Percentiles rank a stretch among this genome's conserved stretches.
These are phyloP conservation scores for Hypotaenidia philippensis DNA, from an alignment of 2,797 vertebrate species.

Conservation along the genomic window DNA sequence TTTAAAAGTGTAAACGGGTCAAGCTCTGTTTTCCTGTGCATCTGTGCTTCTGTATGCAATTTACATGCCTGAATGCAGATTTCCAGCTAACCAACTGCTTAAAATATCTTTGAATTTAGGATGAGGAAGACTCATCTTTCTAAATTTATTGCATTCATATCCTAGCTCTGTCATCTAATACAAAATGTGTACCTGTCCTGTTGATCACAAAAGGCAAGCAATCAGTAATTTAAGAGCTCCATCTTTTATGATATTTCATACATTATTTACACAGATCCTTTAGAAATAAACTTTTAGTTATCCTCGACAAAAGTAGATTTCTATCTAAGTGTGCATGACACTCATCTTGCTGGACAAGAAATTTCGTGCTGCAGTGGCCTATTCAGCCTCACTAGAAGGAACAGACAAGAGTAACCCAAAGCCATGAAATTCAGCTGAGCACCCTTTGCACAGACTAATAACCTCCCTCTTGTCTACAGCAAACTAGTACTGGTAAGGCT, in stretches of 20 bases:
- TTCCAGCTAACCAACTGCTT: fast-evolving
- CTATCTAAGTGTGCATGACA: neutral
- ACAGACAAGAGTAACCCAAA: neutral
- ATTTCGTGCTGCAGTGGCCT: neutral
- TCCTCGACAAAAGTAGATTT: neutral
- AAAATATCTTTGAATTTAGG: neutral
- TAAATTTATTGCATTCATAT: neutral
- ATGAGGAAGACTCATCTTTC: neutral
- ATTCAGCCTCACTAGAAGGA: neutral
- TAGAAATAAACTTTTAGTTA: neutral
- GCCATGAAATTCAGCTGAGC: neutral
- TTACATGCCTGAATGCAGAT: neutral
- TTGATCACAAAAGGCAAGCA: neutral
- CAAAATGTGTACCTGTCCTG: neutral
- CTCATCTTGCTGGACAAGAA: neutral
- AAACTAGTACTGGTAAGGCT: neutral
- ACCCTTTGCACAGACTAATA: neutral
- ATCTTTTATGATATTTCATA: neutral
- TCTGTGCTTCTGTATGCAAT: neutral
- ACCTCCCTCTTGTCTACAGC: neutral
- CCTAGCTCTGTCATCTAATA: neutral
- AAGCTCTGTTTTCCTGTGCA: neutral
- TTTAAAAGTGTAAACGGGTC: neutral
- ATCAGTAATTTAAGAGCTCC: neutral
- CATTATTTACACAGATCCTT: neutral